Percentiles rank a stretch among this genome's conserved stretches.
phyloP scores from a whole-genome alignment of 2,797 vertebrate species.

The Podargus strigoides region DNA sequence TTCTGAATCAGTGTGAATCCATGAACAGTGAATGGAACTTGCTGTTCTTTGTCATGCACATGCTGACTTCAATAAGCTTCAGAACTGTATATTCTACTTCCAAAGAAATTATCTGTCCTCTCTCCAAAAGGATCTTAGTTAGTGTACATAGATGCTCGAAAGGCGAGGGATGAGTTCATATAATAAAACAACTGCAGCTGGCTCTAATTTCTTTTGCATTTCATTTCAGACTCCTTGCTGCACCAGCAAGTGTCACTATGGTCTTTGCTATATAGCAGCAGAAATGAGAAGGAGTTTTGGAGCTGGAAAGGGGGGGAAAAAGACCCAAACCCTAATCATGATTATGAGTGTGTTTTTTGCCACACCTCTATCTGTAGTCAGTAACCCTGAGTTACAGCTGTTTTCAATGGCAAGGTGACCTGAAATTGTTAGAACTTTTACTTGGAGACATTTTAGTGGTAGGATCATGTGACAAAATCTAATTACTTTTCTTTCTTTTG shows the following conservation, averaged over 20 bases:
- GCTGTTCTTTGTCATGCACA: not conserved
- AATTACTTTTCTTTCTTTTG: not conserved
- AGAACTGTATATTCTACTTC: not conserved
- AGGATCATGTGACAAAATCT: not conserved
- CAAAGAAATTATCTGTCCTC: not conserved
- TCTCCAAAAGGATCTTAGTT: not conserved
- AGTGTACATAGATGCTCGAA: not conserved
- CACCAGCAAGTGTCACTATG: slow-evolving; percentile 30
- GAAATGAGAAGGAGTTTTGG: not conserved
- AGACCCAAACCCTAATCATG: too few species aligned
- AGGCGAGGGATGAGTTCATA: not conserved
- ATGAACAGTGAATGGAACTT: not conserved
- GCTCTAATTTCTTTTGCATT: not conserved
- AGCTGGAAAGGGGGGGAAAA: not conserved
- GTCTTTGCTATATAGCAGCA: not conserved
- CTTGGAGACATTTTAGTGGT: not conserved
- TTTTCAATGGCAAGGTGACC: not conserved
- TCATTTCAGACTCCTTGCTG: not conserved
- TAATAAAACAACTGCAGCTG: not conserved
- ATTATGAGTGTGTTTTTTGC: not conserved
- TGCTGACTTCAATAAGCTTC: not conserved
- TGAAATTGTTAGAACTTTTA: not conserved
- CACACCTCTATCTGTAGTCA: not conserved
- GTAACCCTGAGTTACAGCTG: not conserved
- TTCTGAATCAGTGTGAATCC: not conserved